Conservation (phyloP, 2,888 invertebrate genomes). For the Hedychridium roseum region DNA sequence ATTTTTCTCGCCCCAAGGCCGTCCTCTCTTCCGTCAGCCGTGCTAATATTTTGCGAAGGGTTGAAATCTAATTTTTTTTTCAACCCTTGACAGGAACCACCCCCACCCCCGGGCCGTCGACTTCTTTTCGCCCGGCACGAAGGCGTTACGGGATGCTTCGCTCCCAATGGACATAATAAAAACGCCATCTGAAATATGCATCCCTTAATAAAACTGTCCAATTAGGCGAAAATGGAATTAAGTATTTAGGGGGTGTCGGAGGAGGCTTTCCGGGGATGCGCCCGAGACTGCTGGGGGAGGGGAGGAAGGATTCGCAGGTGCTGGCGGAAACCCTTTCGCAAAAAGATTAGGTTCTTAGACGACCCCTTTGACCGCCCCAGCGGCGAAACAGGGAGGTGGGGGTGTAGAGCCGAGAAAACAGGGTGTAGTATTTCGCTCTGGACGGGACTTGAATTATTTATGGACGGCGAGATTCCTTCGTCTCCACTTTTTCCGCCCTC, state of each 20-base stretch:
- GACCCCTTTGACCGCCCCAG: constrained; percentile 25
- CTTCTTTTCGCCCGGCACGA: no score
- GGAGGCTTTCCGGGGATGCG: constrained; percentile 18
- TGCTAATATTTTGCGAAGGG: constrained; percentile 61
- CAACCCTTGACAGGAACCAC: constrained; percentile 30
- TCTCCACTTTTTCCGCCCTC: constrained; percentile 12
- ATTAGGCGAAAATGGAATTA: constrained; percentile 63
- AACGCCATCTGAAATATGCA: constrained; percentile 64
- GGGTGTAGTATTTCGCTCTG: constrained; percentile 17
- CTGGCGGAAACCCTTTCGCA: constrained; percentile 43
- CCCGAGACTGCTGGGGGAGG: background rate
- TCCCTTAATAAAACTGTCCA: constrained; percentile 63
- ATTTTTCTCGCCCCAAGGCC: constrained; percentile 6
- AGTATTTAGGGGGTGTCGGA: constrained; percentile 57
- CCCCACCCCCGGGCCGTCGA: background rate
- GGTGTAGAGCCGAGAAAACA: background rate
- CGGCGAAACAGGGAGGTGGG: background rate
- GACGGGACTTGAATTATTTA: constrained; percentile 55
- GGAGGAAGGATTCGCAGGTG: constrained; percentile 37
- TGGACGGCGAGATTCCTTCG: constrained; percentile 44
- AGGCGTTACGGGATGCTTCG: constrained; percentile 26
- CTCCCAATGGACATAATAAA: constrained; percentile 62
- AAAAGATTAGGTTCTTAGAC: constrained; percentile 52
- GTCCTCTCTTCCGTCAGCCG: constrained; percentile 31
- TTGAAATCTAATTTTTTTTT: constrained; percentile 61